Evolutionary conservation across 2,797 vertebrate species (phyloP).

Genomic region (Halcyon leucocephala): DNA sequence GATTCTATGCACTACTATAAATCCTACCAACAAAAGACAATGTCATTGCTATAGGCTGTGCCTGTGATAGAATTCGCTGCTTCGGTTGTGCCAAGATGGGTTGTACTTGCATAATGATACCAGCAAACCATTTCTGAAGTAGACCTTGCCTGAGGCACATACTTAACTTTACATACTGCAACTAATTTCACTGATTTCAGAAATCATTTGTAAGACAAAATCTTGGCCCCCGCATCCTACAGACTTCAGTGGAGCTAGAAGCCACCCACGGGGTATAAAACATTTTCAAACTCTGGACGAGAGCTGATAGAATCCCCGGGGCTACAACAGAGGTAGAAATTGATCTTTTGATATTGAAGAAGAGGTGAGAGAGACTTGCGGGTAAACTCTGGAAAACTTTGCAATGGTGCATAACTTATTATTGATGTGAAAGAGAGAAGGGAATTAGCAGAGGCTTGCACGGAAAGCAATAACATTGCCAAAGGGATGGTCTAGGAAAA

Average conservation of each 20-base stretch:
- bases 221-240: neutral
- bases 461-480: conserved; percentile 12
- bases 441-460: neutral
- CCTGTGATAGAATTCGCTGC: neutral
- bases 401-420: neutral
- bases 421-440: neutral
- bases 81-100: neutral
- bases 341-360: conserved; percentile 27
- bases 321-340: neutral
- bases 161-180: conserved; percentile 3
- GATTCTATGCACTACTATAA: neutral
- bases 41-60: neutral
- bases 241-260: neutral
- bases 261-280: neutral
- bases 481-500: neutral
- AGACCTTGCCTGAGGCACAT: conserved; percentile 18
- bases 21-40: neutral
- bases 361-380: conserved; percentile 1
- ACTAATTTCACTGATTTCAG: conserved; percentile 32
- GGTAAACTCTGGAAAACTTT: neutral
- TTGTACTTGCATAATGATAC: neutral
- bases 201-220: conserved; percentile 15
- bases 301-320: neutral
- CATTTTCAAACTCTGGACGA: neutral
- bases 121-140: conserved; percentile 16